A percentile compares a stretch with the other conserved stretches of the same genome.
Evolutionary conservation across 2,797 vertebrate genomes (phyloP).

Genomic region (Nyctalus aviator): DNA sequence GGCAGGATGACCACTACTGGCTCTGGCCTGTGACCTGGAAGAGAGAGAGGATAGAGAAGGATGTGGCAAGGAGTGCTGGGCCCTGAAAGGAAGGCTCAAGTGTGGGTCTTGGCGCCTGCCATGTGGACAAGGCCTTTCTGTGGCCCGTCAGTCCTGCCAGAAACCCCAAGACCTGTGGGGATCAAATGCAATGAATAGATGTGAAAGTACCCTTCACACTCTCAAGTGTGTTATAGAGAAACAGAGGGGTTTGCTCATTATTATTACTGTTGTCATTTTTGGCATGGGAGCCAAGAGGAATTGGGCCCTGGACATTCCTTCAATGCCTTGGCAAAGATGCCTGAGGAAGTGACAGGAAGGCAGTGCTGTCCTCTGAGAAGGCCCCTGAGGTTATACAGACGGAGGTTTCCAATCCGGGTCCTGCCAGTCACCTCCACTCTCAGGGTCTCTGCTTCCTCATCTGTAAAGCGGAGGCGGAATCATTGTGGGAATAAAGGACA

Average conservation of each 20-base stretch:
- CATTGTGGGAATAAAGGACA: neutral
- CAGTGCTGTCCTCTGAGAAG: neutral
- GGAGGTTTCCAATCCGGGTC: neutral
- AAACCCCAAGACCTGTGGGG: neutral
- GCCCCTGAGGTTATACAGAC: neutral
- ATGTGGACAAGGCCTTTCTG: too few species aligned
- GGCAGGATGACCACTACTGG: neutral
- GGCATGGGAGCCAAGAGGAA: neutral
- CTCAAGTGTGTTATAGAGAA: neutral
- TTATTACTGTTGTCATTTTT: neutral
- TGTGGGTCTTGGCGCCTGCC: neutral
- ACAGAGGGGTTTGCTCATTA: neutral
- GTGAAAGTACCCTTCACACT: fast-evolving
- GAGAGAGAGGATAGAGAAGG: neutral
- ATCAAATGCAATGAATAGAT: fast-evolving
- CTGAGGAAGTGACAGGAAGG: neutral
- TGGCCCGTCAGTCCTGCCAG: neutral
- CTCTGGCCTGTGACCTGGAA: neutral
- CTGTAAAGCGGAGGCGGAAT: neutral
- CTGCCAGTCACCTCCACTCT: neutral
- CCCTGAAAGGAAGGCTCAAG: fast-evolving
- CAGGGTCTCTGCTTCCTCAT: neutral
- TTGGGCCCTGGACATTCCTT: neutral
- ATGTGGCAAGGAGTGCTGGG: neutral
- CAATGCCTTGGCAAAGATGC: neutral